A percentile compares a stretch with the other conserved stretches of the same genome.
phyloP scores from a whole-genome alignment of 2,797 vertebrate species.

The Eospalax fontanierii region DNA sequence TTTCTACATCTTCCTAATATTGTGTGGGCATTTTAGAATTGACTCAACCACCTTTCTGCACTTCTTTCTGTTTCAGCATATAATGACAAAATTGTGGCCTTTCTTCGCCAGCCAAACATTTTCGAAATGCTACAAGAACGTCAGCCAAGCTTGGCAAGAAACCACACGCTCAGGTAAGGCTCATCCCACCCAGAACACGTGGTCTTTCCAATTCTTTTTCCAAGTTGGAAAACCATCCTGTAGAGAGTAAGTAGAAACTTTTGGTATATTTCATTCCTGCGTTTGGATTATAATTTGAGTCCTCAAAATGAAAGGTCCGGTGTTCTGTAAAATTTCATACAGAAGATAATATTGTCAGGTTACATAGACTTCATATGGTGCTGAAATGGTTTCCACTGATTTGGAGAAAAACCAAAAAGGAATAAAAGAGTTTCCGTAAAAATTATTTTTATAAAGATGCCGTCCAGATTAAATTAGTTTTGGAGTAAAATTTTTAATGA shows the following conservation, averaged over 20 bases:
- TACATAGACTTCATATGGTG: background rate
- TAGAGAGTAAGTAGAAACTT: background rate
- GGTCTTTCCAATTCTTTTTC: background rate
- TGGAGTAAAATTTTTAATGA: conserved; percentile 43
- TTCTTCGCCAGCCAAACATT: conserved; percentile 97
- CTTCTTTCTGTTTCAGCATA: conserved; percentile 92
- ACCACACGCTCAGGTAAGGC: conserved; percentile 95
- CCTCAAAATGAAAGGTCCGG: conserved; percentile 13
- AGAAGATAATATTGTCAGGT: background rate
- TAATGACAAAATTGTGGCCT: conserved; percentile 99
- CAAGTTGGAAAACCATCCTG: background rate
- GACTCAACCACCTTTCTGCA: conserved; percentile 46
- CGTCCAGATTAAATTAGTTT: conserved; percentile 32
- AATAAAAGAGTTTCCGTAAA: conserved; percentile 38
- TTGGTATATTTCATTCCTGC: background rate
- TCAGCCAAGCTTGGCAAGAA: conserved; percentile 96
- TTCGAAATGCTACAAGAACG: conserved; percentile 98
- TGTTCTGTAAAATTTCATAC: conserved; percentile 7
- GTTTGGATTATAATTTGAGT: conserved; percentile 36
- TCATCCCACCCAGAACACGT: background rate
- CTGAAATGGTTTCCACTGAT: conserved; percentile 2
- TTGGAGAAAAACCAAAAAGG: conserved; percentile 5
- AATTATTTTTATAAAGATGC: conserved; percentile 4
- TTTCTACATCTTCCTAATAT: background rate
- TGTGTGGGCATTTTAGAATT: background rate